phyloP scores from a whole-genome alignment of 2,888 invertebrate genomes.

The Aricia artaxerxes region DNA sequence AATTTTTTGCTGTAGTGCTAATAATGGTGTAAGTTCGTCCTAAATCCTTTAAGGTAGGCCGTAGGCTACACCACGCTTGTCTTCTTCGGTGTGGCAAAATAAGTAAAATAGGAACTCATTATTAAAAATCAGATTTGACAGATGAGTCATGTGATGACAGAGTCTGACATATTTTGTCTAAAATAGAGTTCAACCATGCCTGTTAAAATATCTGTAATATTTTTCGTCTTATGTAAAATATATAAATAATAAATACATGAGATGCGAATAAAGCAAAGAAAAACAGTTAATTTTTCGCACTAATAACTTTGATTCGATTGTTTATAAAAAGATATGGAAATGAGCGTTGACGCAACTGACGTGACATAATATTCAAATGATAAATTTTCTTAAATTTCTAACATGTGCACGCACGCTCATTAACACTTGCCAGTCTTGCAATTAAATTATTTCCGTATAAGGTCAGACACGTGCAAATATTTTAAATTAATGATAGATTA shows the following conservation, averaged over 20 bases:
- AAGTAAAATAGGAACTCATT: too few relatives aligned
- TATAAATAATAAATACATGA: background rate
- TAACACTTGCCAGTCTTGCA: constrained; percentile 15
- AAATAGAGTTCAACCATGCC: too few relatives aligned
- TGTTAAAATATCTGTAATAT: too few relatives aligned
- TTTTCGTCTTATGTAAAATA: background rate
- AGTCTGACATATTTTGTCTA: too few relatives aligned
- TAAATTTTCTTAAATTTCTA: constrained; percentile 23
- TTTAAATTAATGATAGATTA: background rate
- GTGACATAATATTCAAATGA: constrained; percentile 23
- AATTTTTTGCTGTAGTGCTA: too few relatives aligned
- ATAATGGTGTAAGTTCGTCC: too few relatives aligned
- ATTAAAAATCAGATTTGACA: too few relatives aligned
- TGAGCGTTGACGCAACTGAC: constrained; percentile 1
- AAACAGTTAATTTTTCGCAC: background rate
- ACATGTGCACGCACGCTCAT: background rate
- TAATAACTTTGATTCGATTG: background rate
- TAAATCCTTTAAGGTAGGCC: too few relatives aligned
- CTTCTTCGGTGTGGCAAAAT: too few relatives aligned
- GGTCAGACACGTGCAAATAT: background rate
- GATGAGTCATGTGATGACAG: too few relatives aligned
- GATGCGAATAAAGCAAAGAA: background rate
- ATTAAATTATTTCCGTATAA: constrained; percentile 12
- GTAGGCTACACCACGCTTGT: too few relatives aligned
- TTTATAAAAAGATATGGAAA: background rate